These are phyloP conservation scores for Myripristis jacobus DNA, from an alignment of 2,797 vertebrate genomes.

Conservation along the genomic window DNA sequence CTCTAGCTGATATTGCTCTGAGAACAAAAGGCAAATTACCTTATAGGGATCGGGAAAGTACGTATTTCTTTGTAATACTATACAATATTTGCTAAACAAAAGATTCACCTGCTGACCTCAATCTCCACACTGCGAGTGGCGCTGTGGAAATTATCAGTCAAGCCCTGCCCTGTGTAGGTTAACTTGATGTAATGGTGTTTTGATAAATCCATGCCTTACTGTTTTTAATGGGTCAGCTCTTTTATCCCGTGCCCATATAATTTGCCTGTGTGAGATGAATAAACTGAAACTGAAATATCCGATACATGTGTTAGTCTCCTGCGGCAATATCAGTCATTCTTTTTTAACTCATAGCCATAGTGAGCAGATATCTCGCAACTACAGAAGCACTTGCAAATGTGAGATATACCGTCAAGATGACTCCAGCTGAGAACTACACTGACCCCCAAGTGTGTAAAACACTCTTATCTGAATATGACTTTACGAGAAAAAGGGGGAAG, in stretches of 20 bases:
- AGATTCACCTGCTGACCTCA: not conserved
- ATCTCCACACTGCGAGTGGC: not conserved
- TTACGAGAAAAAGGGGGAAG: constrained; percentile 15
- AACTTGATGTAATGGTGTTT: not conserved
- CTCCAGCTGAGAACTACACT: constrained; percentile 11
- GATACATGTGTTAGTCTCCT: not conserved
- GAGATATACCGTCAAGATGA: constrained; percentile 24
- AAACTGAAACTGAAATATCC: constrained; percentile 24
- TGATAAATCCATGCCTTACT: not conserved
- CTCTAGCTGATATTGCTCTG: too few species aligned
- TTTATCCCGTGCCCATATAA: constrained; percentile 1
- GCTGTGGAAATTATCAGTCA: not conserved
- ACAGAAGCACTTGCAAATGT: constrained; percentile 9
- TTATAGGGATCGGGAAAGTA: too few species aligned
- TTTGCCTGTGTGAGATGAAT: not conserved
- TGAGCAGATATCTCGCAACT: constrained; percentile 7
- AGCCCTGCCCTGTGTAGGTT: not conserved
- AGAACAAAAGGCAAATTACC: too few species aligned
- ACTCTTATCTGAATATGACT: constrained; percentile 18
- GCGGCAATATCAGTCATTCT: constrained; percentile 10
- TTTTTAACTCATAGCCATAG: constrained; percentile 8
- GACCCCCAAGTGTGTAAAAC: constrained; percentile 37
- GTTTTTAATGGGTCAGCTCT: not conserved
- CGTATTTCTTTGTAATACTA: too few species aligned
- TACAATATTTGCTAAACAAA: too few species aligned